These are phyloP conservation scores for Calephelis nemesis DNA, from an alignment of 1,140 invertebrate genomes.

Conservation along the genomic window DNA sequence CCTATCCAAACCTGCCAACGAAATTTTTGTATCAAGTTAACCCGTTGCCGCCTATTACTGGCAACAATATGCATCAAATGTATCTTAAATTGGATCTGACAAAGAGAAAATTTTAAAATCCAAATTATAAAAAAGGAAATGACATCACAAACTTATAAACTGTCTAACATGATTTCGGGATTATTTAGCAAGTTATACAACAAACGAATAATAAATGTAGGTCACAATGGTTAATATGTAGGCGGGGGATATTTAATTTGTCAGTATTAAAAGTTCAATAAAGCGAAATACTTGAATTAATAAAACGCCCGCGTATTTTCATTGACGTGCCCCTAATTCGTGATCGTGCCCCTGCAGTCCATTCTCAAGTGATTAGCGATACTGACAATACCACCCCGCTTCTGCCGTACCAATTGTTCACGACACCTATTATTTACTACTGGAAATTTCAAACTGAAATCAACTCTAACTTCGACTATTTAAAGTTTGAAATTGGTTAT, in stretches of 20 bases:
- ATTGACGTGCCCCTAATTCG: conserved; percentile 29
- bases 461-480: conserved; percentile 26
- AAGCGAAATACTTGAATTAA: conserved; percentile 24
- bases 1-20: too few species aligned
- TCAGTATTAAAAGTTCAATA: conserved; percentile 22
- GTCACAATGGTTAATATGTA: conserved; percentile 9
- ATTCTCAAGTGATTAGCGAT: conserved; percentile 63
- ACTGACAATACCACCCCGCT: conserved; percentile 46
- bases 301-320: conserved; percentile 25
- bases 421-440: conserved; percentile 68
- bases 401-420: conserved; percentile 49
- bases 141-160: not conserved
- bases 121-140: too few species aligned
- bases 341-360: conserved; percentile 39
- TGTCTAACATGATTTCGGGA: not conserved
- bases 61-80: too few species aligned
- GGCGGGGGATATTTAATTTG: conserved; percentile 20
- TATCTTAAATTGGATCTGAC: too few species aligned
- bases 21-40: too few species aligned
- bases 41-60: too few species aligned
- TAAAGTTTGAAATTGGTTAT: conserved; percentile 40
- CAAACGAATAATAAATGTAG: not conserved
- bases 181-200: conserved; percentile 6
- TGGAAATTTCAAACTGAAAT: conserved; percentile 27
- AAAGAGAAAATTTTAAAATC: too few species aligned